Base-by-base conservation (phyloP, 2,113 vertebrate species). In the Sorex araneus region DNA sequence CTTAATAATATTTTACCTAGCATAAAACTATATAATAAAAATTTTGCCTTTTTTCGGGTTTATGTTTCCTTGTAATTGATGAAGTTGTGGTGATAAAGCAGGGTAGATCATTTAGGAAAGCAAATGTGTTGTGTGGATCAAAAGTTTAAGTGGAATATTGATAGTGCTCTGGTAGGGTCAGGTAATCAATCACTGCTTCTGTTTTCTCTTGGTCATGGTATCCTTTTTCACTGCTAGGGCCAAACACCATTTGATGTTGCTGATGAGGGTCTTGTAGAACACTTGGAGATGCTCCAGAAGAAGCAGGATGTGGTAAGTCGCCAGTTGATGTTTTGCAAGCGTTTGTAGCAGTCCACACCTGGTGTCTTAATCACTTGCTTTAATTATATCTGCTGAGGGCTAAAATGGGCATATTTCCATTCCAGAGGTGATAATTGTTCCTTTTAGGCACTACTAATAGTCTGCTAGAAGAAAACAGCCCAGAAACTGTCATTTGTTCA, bases 261-360 rank as follows among this genome's bases (percentile, higher is more conserved):
- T 40, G 98, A 98, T 8, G 98, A 98, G 91, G 98, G 98, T 8
- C 96, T 98, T 0, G 97, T 98, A 34, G 98, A 98, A 25, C 98
- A 98, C 73, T 93, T 98, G 74, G 98, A 98, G 91, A 97, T 97
- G 97, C 97, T 98, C 83, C 98, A 98, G 97, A 98, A 98, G 97
- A 97, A 97, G 64, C 98, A 98, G 93, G 97, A 94, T 79, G 97
- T 97, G 97, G 98, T 98, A 92, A 98, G 98, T 97, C 47, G 27
- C 43, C 85, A 67, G 32, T 30, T 66, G 76, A 74, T 91, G 0
- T 0, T 92, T 94, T 96, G 54, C 76, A 86, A 85, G 70, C 66
- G 96, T 66, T 93, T 93, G 36, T 92, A 79, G 19, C 54, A 88
- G 32, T 87, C 36, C 27, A 18, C 0, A 1, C 15, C 25, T 0